Evolutionary conservation across 2,888 invertebrate species (phyloP).

Genomic region (Iphiclides podalirius): DNA sequence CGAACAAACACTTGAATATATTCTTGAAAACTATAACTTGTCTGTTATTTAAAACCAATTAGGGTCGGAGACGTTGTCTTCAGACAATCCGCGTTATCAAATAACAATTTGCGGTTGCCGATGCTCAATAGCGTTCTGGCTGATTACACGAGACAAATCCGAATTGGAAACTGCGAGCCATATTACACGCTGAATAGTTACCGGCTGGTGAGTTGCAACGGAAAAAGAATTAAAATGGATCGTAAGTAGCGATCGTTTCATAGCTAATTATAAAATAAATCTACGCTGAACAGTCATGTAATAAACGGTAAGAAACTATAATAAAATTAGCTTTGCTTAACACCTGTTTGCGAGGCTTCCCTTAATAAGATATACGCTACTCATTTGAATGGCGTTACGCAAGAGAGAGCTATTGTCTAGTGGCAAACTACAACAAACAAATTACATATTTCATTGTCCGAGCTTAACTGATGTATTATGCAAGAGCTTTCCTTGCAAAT

Average conservation of each 20-base stretch:
- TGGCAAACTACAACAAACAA: constrained; percentile 11
- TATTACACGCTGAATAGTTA: constrained; percentile 4
- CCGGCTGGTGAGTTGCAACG: neutral
- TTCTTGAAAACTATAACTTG: too few species aligned
- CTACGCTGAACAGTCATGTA: neutral
- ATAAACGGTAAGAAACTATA: neutral
- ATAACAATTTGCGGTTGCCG: constrained; percentile 14
- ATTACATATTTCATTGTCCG: constrained; percentile 9
- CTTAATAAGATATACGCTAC: constrained; percentile 15
- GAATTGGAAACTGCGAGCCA: constrained; percentile 8
- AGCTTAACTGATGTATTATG: neutral
- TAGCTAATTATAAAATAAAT: too few species aligned
- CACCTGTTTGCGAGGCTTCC: constrained; percentile 17
- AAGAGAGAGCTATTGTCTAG: constrained; percentile 9
- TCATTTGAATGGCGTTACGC: constrained; percentile 14
- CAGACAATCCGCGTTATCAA: constrained; percentile 3
- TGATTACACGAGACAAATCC: constrained; percentile 11
- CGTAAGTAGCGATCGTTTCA: neutral
- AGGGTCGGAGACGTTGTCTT: neutral
- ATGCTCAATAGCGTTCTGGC: constrained; percentile 6
- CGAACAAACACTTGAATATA: too few species aligned
- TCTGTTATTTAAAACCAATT: too few species aligned
- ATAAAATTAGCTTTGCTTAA: constrained; percentile 18
- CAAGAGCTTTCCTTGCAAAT: constrained; percentile 5
- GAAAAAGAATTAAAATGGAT: neutral